Evolutionary conservation across 2,797 vertebrate species (phyloP).

Genomic region (Setipinna tenuifilis): DNA sequence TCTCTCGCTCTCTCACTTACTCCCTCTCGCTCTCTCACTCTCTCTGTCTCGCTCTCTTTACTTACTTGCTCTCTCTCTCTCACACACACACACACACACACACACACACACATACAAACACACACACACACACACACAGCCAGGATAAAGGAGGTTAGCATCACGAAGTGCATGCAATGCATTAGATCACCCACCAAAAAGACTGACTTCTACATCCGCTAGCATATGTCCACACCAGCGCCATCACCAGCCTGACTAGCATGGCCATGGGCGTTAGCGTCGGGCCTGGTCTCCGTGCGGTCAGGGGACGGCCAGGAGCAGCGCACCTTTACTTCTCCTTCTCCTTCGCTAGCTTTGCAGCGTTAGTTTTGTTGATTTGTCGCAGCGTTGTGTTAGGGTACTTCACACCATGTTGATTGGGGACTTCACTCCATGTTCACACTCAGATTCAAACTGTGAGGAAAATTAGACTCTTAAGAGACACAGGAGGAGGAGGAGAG

Average conservation of each 20-base stretch:
- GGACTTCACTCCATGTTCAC: background rate
- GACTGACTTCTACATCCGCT: background rate
- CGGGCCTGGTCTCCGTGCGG: background rate
- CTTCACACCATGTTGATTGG: background rate
- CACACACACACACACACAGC: background rate
- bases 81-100: background rate
- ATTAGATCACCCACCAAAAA: background rate
- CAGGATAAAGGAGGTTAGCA: background rate
- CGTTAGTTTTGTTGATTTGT: too few species aligned
- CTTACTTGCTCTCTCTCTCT: too few species aligned
- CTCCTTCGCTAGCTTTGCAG: too few species aligned
- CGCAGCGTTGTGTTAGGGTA: too few species aligned
- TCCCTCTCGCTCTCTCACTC: too few species aligned
- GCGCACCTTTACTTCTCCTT: too few species aligned
- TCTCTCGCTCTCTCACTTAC: background rate
- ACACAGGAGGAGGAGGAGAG: background rate
- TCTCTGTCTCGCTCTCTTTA: too few species aligned
- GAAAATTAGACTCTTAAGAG: background rate
- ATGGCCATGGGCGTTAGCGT: background rate
- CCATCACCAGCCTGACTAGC: background rate
- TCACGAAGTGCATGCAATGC: constrained; percentile 9
- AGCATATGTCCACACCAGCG: background rate
- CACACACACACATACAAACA: background rate
- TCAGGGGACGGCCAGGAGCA: too few species aligned
- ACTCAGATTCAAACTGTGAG: background rate